These are phyloP conservation scores for Erebia aethiops DNA, from an alignment of 2,888 invertebrate species.

Conservation along the genomic window DNA sequence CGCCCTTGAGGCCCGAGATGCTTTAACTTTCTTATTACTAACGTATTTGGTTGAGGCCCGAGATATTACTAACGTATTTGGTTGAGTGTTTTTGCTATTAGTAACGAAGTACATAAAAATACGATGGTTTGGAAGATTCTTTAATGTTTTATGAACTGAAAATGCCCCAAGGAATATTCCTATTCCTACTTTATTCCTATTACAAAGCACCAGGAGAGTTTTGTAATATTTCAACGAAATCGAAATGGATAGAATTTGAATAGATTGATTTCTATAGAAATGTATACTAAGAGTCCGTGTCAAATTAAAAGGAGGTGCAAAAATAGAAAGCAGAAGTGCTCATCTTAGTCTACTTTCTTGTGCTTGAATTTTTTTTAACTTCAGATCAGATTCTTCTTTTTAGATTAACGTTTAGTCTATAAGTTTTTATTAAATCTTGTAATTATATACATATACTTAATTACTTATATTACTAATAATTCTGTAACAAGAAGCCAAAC, in stretches of 20 bases:
- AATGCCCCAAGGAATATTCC: conserved; percentile 4
- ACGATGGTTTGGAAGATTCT: neutral
- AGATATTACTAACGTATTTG: no score
- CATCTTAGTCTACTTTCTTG: neutral
- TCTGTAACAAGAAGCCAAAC: no score
- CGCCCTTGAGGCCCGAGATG: no score
- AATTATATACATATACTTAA: no score
- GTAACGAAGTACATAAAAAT: neutral
- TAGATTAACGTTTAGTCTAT: no score
- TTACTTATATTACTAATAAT: no score
- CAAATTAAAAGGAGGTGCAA: neutral
- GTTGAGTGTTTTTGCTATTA: neutral
- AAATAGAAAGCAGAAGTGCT: neutral
- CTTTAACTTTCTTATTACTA: no score
- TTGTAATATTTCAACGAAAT: conserved; percentile 18
- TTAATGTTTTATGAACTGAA: conserved; percentile 10
- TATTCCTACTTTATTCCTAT: neutral
- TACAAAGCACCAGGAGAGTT: conserved; percentile 8
- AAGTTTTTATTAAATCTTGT: no score
- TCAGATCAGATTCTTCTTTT: no score
- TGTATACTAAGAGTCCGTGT: neutral
- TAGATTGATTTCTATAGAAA: conserved; percentile 12
- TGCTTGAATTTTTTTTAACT: neutral
- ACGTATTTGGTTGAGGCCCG: no score
- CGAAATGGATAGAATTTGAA: conserved; percentile 21